Percentiles rank a stretch among this genome's conserved stretches.
Evolutionary conservation across 2,113 vertebrate genomes (phyloP).

Genomic region (Elachura formosa): DNA sequence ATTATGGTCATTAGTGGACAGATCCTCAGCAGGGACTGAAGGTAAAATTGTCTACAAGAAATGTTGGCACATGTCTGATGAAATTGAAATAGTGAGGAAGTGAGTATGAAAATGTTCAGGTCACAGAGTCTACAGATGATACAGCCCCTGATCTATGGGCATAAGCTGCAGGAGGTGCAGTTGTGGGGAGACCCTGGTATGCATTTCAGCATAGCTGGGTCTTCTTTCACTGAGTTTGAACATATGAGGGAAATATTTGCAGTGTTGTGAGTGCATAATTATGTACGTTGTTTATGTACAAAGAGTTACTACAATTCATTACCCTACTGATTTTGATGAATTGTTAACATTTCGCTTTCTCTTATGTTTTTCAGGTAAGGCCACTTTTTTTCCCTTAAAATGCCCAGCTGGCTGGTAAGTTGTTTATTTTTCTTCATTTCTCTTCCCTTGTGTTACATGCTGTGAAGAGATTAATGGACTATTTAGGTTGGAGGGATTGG

Average conservation of each 20-base stretch:
- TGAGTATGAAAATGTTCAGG: background rate
- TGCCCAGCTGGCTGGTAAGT: background rate
- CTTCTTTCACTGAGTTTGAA: background rate
- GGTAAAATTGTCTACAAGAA: slow-evolving; percentile 74
- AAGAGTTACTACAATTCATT: background rate
- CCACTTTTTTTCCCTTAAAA: slow-evolving; percentile 2
- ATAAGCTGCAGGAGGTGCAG: background rate
- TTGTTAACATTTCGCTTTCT: slow-evolving; percentile 20
- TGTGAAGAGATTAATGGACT: background rate
- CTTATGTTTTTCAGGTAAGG: slow-evolving; percentile 56
- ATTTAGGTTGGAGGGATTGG: background rate
- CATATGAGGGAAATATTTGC: background rate
- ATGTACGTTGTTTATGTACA: background rate
- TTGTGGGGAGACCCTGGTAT: background rate
- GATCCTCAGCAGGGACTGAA: slow-evolving; percentile 72
- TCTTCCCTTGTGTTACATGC: background rate
- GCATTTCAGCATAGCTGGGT: background rate
- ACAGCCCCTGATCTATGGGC: background rate
- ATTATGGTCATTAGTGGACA: slow-evolving; percentile 87
- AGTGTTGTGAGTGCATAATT: background rate
- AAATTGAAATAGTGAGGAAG: slow-evolving; percentile 23
- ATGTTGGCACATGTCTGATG: slow-evolving; percentile 64
- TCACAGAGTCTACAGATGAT: background rate
- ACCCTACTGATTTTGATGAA: background rate
- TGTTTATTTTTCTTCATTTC: background rate